Conservation (phyloP, 2,888 invertebrate genomes). For the Acanthosepion esculentum region DNA sequence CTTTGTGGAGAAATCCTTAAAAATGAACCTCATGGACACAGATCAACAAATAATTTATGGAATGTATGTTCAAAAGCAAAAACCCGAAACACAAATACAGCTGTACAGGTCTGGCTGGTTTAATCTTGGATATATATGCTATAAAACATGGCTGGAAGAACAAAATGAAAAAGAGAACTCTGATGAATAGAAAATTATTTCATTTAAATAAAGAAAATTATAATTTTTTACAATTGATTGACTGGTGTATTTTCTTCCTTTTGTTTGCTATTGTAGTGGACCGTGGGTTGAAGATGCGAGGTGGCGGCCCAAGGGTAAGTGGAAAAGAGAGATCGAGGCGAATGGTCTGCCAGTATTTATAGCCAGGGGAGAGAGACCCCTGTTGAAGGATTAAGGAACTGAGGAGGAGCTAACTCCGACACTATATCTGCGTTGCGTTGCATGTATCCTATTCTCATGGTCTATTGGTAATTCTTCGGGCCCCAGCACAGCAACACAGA, state of each 20-base stretch:
- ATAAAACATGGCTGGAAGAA: conserved; percentile 56
- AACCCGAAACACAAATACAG: background rate
- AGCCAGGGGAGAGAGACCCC: no score
- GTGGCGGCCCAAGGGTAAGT: no score
- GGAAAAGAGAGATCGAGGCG: no score
- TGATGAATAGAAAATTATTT: background rate
- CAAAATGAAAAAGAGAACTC: background rate
- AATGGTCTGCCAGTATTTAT: no score
- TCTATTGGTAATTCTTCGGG: no score
- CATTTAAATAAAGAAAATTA: background rate
- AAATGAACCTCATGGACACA: conserved; percentile 45
- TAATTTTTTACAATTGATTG: background rate
- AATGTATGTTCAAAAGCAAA: conserved; percentile 41
- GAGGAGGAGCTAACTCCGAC: no score
- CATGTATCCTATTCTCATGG: no score
- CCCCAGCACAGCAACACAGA: no score
- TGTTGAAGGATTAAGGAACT: no score
- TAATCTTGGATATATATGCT: conserved; percentile 62
- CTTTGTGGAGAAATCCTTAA: conserved; percentile 45
- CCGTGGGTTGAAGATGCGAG: no score
- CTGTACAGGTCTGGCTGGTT: conserved; percentile 59
- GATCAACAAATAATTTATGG: conserved; percentile 51
- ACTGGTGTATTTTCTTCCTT: background rate
- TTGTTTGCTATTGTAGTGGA: no score
- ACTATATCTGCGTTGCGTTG: no score